Evolutionary conservation across 1,140 invertebrate genomes (phyloP), one percentile per base, ranked within the genome.

Genomic region (Dolichoris vasculosae): DNA sequence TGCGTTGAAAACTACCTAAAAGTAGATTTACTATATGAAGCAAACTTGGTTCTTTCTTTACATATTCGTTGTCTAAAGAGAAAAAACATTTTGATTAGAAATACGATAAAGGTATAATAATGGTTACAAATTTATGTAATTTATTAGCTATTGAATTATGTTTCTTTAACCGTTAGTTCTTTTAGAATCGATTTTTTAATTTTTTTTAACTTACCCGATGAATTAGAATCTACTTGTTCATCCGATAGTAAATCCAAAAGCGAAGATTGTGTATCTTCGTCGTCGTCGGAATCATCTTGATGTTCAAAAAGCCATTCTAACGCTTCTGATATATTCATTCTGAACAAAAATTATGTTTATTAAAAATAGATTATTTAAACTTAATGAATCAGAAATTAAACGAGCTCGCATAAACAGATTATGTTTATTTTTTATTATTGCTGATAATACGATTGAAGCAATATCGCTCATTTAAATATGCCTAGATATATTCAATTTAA

Each of bases 1-100:
- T 94, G 87, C 93, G 93, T 90, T 88, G 92, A 91, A 94, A 94
- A 87, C 91, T 94, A 78, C 94, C 92, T 38, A 95, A 85, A 46
- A 95, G 92, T 82, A 93, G 91, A 76, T 91, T 92, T 43, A 94
- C 93, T 69, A 92, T 91, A 46, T 89, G 88, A n/a, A 92, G 46
- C 48, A 93, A 86, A 87, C 90, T 93, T 55, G 89, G 88, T 78
- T 91, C 88, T 40, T 89, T 89, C 35, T 87, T 82, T 7, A 63
- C 46, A 63, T 81, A 82, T 82, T 84, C 85, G 63, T 83, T 85
- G 40, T 78, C 86, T 88, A 78, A 15, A 48, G 83, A 83, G 38
- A 46, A 83, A 48, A 3, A 84, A 23, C 81, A n/a, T 69, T 73
- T 71, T 64, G 43, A 43, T 17, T 59, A 87, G 76, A 80, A 4